Evolutionary conservation across 2,113 vertebrate species (phyloP).

Genomic region (Nycticebus coucang): DNA sequence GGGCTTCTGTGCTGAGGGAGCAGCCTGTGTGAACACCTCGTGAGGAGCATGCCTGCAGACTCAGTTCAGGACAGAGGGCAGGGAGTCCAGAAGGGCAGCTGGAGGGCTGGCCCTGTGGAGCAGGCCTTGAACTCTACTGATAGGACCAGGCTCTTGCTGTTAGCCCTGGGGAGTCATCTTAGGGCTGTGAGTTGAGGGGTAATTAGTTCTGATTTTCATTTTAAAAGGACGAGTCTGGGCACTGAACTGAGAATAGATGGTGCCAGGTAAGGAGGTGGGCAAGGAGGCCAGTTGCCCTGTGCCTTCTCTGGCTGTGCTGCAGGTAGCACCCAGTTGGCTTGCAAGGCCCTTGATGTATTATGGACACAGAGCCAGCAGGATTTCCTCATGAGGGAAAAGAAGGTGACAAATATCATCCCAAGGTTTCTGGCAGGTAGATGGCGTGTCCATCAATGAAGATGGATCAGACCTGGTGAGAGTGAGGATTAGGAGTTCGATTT

Average conservation of each 20-base stretch:
- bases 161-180: too few relatives aligned
- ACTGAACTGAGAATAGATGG: neutral
- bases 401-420: fast-evolving
- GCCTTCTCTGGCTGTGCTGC: too few relatives aligned
- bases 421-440: neutral
- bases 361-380: neutral
- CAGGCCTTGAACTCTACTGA: too few relatives aligned
- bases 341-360: too few relatives aligned
- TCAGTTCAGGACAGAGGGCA: neutral
- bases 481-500: neutral
- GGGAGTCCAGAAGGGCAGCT: neutral
- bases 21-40: fast-evolving
- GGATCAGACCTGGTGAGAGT: neutral
- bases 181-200: neutral
- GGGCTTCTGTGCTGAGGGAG: neutral
- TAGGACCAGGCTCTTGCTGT: neutral
- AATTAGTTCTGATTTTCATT: neutral
- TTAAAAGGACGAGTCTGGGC: neutral
- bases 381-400: neutral
- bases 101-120: neutral
- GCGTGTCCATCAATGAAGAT: fast-evolving
- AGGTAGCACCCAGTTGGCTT: neutral
- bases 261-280: neutral
- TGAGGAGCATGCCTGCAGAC: neutral
- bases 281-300: neutral